Percentiles rank a stretch among this genome's conserved stretches.
These are phyloP conservation scores for Leucoraja ocellata DNA, from an alignment of 2,797 vertebrate species.

Conservation along the genomic window DNA sequence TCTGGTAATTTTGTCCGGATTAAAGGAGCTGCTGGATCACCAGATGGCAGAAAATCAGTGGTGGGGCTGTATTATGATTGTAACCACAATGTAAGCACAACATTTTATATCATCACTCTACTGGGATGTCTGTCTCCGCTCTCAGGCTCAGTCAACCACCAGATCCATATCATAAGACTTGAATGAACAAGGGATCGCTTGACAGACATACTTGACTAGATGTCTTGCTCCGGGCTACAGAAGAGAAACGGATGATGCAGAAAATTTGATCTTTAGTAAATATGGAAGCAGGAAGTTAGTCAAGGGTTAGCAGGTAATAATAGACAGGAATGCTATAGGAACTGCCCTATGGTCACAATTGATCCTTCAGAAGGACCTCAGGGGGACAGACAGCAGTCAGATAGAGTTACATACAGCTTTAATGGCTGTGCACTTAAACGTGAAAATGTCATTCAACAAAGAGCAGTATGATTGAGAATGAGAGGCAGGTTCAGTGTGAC, in stretches of 20 bases:
- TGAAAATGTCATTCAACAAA: conserved; percentile 8
- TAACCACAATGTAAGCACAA: neutral
- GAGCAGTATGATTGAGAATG: neutral
- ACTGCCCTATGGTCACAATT: conserved; percentile 10
- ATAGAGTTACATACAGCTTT: neutral
- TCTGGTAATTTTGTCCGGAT: no score
- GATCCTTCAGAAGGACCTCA: neutral
- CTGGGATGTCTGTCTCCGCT: neutral
- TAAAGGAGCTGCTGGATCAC: no score
- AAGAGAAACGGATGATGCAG: conserved; percentile 4
- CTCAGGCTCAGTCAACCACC: conserved; percentile 14
- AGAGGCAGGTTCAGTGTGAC: neutral
- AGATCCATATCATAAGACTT: neutral
- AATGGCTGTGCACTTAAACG: conserved; percentile 27
- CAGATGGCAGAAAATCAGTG: no score
- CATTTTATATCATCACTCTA: neutral
- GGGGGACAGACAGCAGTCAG: neutral
- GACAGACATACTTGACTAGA: conserved; percentile 23
- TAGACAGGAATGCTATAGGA: neutral
- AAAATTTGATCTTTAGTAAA: conserved; percentile 24
- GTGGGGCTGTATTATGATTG: neutral
- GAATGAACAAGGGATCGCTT: conserved; percentile 29
- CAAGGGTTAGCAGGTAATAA: neutral
- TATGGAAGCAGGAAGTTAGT: conserved; percentile 24
- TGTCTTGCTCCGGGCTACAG: neutral